phyloP scores from a whole-genome alignment of 1,140 invertebrate species.

The Agraylea sexmaculata region DNA sequence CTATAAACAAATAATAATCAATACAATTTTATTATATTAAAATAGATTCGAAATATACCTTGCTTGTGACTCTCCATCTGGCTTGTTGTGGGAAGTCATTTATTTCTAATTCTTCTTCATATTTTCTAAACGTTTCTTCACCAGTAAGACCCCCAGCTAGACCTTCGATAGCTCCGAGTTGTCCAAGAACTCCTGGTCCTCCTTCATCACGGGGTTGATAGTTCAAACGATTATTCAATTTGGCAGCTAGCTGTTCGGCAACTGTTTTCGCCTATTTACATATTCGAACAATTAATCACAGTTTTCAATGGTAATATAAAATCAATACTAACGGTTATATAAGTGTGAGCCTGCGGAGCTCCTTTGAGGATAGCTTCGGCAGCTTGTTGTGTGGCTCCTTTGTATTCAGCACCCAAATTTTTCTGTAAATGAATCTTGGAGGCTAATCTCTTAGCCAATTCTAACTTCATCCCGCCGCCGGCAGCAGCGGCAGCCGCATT shows the following conservation, averaged over 20 bases:
- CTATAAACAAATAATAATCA: conserved; percentile 35
- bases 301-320: conserved; percentile 1
- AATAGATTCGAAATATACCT: conserved; percentile 46
- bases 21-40: conserved; percentile 1
- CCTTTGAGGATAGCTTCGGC: conserved; percentile 87
- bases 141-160: conserved; percentile 55
- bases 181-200: conserved; percentile 22
- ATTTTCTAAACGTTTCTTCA: conserved; percentile 76
- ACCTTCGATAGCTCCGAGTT: conserved; percentile 42
- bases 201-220: conserved; percentile 86
- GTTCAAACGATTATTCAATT: conserved; percentile 93
- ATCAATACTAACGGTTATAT: conserved; percentile 53
- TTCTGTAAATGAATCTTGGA: conserved; percentile 83
- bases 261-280: conserved; percentile 67
- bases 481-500: conserved; percentile 21
- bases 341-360: conserved; percentile 52
- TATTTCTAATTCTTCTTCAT: conserved; percentile 98
- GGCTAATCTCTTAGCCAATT: conserved; percentile 78
- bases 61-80: conserved; percentile 95
- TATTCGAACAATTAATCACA: conserved; percentile 3
- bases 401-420: conserved; percentile 75
- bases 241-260: conserved; percentile 87
- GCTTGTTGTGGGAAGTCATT: conserved; percentile 99
- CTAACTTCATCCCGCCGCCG: conserved; percentile 69
- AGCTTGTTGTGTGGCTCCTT: conserved; percentile 79